A percentile compares a stretch with the other conserved stretches of the same genome.
These are phyloP conservation scores for Thyatira batis DNA, from an alignment of 2,888 invertebrate genomes.

Conservation along the genomic window DNA sequence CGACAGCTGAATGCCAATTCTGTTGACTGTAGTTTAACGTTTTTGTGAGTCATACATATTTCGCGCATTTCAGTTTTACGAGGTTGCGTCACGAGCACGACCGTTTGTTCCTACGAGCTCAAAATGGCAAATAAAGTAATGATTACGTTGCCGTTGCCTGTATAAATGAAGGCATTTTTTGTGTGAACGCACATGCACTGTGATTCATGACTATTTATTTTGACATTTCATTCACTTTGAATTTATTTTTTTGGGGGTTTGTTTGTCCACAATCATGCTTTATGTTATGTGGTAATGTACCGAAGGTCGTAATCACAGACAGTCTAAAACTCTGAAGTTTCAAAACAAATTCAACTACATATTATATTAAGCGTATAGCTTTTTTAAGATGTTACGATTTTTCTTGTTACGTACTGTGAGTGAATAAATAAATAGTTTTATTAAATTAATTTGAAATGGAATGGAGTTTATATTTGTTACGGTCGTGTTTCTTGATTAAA, in stretches of 20 bases:
- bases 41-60: conserved; percentile 6
- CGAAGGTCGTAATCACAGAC: too few species aligned
- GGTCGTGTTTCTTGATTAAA: background rate
- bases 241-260: too few species aligned
- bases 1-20: conserved; percentile 66
- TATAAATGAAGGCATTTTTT: background rate
- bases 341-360: too few species aligned
- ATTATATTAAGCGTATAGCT: too few species aligned
- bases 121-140: background rate
- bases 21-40: conserved; percentile 43
- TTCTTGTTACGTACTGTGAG: background rate
- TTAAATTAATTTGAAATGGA: background rate
- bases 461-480: background rate
- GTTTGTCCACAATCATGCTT: too few species aligned
- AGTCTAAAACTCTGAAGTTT: too few species aligned
- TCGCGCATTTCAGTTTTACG: conserved; percentile 2
- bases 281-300: too few species aligned
- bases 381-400: too few species aligned
- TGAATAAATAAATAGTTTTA: background rate
- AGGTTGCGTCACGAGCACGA: background rate
- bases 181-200: background rate
- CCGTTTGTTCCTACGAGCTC: background rate
- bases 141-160: background rate
- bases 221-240: too few species aligned
- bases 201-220: background rate